These are phyloP conservation scores for Hofmannophila pseudospretella DNA, from an alignment of 2,888 invertebrate species.

Conservation along the genomic window DNA sequence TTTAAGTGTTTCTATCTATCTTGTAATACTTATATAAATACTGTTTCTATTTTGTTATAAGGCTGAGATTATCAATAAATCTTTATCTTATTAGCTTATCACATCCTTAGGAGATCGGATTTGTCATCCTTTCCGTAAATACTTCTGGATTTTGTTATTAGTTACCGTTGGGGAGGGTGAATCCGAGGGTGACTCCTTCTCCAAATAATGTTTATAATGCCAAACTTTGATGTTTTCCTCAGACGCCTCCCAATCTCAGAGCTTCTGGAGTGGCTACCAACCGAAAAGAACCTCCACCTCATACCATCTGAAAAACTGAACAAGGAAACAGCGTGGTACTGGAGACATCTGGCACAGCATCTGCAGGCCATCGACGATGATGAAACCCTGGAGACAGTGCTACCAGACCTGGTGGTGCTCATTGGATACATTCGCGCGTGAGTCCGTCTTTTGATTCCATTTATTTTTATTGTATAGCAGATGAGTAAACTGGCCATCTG, in stretches of 20 bases:
- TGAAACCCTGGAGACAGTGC: conserved; percentile 77
- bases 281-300: conserved; percentile 52
- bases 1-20: too few relatives aligned
- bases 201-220: not conserved
- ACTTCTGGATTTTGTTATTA: too few relatives aligned
- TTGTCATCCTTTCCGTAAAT: too few relatives aligned
- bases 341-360: conserved; percentile 69
- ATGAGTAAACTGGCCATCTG: too few relatives aligned
- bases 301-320: conserved; percentile 66
- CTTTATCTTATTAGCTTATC: too few relatives aligned
- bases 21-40: too few relatives aligned
- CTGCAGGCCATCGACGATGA: conserved; percentile 65
- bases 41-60: too few relatives aligned
- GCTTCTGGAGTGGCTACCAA: conserved; percentile 70
- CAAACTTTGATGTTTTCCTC: conserved; percentile 5
- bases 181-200: too few relatives aligned
- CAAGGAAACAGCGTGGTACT: conserved; percentile 73
- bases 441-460: conserved; percentile 34
- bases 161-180: too few relatives aligned
- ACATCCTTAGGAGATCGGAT: too few relatives aligned
- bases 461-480: too few relatives aligned
- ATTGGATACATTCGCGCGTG: conserved; percentile 85
- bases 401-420: conserved; percentile 86
- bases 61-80: too few relatives aligned
- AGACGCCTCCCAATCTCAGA: conserved; percentile 68